These are phyloP conservation scores for Actias luna DNA, from an alignment of 2,888 invertebrate species.

Conservation along the genomic window DNA sequence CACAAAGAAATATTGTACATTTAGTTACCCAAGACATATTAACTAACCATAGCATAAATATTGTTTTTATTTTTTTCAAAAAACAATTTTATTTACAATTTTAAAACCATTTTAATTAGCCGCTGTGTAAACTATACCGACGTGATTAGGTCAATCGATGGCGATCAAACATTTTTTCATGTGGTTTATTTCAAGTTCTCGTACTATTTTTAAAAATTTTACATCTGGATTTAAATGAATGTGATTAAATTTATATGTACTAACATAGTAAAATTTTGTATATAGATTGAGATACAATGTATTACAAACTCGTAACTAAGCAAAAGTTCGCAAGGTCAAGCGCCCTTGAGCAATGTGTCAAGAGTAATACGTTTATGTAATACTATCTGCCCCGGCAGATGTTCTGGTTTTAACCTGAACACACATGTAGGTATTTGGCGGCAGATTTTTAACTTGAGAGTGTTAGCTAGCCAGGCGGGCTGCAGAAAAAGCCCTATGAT, in stretches of 20 bases:
- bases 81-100: constrained; percentile 24
- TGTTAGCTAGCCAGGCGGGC: no score
- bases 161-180: constrained; percentile 60
- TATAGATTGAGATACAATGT: not conserved
- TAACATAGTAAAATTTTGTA: not conserved
- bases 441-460: no score
- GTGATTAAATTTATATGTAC: constrained; percentile 20
- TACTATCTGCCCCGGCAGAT: no score
- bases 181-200: constrained; percentile 56
- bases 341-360: not conserved
- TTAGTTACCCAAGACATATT: no score
- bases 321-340: not conserved
- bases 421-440: no score
- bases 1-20: no score
- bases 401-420: no score
- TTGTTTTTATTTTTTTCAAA: no score
- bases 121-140: constrained; percentile 53
- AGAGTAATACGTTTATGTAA: no score
- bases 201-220: constrained; percentile 36
- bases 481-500: no score
- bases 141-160: constrained; percentile 67
- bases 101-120: constrained; percentile 51
- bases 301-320: not conserved
- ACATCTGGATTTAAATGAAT: constrained; percentile 25
- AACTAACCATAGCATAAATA: no score